Evolutionary conservation across 1,140 invertebrate genomes (phyloP).

Genomic region (Bombus consobrinus): DNA sequence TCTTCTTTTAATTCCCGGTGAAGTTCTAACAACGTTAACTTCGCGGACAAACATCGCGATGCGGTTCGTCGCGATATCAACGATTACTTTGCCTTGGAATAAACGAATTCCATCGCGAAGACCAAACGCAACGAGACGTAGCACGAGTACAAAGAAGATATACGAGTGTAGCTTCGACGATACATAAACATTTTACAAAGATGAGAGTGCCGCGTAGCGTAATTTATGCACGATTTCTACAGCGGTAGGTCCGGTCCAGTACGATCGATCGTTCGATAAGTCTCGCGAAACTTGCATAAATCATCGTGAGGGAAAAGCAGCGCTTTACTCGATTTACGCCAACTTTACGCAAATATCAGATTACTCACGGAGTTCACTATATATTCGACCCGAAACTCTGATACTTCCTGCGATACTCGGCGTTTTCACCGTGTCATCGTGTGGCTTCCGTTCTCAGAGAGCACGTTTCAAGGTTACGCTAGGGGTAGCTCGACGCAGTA

Average conservation of each 20-base stretch:
- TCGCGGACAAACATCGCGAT: neutral
- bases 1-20: neutral
- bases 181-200: too few relatives aligned
- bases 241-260: too few relatives aligned
- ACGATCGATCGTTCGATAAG: neutral
- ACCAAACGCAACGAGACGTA: neutral
- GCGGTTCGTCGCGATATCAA: neutral
- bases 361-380: neutral
- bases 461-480: constrained; percentile 38
- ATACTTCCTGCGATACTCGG: neutral
- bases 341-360: neutral
- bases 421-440: constrained; percentile 1
- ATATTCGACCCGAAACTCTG: neutral
- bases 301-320: too few relatives aligned
- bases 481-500: constrained; percentile 25
- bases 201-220: too few relatives aligned
- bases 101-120: neutral
- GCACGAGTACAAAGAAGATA: too few relatives aligned
- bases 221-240: neutral
- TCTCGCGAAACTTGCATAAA: neutral
- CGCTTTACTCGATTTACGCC: too few relatives aligned
- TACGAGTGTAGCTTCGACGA: too few relatives aligned
- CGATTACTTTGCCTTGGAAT: neutral
- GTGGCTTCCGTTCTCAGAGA: constrained; percentile 6
- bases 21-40: neutral